Percentiles rank a stretch among this genome's conserved stretches.
phyloP scores from a whole-genome alignment of 2,113 vertebrate species.

The Poecile atricapillus region DNA sequence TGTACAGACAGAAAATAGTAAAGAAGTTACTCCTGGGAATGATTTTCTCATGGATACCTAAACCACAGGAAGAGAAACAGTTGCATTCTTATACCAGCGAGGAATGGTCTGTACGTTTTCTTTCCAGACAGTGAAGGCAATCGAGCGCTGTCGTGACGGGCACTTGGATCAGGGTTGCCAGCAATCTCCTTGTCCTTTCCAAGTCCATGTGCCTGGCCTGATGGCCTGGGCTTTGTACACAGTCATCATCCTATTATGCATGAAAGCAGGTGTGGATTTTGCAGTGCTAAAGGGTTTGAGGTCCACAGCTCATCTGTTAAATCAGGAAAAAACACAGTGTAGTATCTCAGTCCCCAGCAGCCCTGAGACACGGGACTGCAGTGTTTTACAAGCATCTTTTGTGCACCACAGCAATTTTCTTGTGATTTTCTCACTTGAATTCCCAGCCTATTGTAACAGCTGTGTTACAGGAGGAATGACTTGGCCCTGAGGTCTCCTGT shows the following conservation, averaged over 20 bases:
- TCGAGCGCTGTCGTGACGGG: not conserved
- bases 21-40: not conserved
- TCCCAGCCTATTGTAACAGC: conserved; percentile 18
- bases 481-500: conserved; percentile 13
- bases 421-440: conserved; percentile 14
- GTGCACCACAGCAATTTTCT: conserved; percentile 17
- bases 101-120: not conserved
- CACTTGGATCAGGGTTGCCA: not conserved
- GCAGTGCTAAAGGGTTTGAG: not conserved
- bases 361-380: not conserved
- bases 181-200: not conserved
- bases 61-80: not conserved
- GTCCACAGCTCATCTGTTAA: not conserved
- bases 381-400: conserved; percentile 10
- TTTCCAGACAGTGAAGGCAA: not conserved
- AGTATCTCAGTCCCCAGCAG: not conserved
- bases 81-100: not conserved
- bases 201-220: not conserved
- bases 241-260: not conserved
- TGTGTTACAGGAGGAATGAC: not conserved
- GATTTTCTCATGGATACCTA: not conserved
- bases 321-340: not conserved
- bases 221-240: not conserved
- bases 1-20: not conserved
- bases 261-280: not conserved